These are phyloP conservation scores for Dicerorhinus sumatrensis DNA, from an alignment of 2,113 vertebrate species.

Conservation along the genomic window DNA sequence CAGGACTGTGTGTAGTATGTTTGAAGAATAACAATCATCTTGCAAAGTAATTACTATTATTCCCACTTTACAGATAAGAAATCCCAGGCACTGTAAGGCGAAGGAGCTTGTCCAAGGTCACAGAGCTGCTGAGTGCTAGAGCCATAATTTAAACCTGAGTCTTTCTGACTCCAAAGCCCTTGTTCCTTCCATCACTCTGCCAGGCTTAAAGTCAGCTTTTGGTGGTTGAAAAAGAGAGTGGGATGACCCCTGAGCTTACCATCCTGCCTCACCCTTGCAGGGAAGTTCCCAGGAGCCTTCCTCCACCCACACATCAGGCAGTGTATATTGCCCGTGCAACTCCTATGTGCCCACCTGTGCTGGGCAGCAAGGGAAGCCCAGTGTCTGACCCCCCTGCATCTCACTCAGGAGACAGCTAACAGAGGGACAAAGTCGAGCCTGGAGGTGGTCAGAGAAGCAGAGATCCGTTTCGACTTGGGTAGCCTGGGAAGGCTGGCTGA, in stretches of 20 bases:
- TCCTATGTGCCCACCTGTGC: too few species aligned
- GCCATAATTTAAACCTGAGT: neutral
- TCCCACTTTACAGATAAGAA: neutral
- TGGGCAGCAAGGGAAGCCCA: neutral
- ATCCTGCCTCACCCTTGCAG: too few species aligned
- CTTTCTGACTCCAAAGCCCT: neutral
- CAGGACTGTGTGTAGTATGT: too few species aligned
- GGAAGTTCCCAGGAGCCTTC: neutral
- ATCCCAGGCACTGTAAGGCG: neutral
- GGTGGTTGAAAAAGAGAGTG: neutral
- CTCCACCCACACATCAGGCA: neutral
- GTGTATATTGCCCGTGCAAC: fast-evolving
- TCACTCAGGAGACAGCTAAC: neutral
- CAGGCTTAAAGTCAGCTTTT: neutral
- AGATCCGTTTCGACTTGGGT: neutral
- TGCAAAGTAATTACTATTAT: neutral
- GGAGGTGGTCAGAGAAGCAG: neutral
- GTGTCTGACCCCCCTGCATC: neutral
- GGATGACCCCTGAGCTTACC: fast-evolving
- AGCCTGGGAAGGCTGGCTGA: neutral
- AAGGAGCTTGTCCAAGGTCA: neutral
- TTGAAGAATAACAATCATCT: neutral
- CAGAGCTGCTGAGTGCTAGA: neutral
- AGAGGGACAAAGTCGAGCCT: neutral
- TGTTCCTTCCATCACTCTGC: too few species aligned